phyloP scores from a whole-genome alignment of 1,140 invertebrate genomes.

The Stegodyphus dumicola region DNA sequence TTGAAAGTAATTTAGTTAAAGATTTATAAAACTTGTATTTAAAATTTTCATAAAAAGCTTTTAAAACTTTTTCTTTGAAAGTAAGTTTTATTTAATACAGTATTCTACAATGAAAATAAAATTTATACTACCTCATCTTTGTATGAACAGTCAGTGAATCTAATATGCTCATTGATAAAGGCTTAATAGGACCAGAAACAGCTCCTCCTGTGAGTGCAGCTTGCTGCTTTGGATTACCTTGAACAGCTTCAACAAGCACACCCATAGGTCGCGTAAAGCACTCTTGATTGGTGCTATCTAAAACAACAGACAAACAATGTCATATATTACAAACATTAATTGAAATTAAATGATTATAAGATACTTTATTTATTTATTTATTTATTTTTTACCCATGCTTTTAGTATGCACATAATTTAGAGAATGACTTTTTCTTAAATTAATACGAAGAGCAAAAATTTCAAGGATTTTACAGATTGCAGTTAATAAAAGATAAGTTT shows the following conservation, averaged over 20 bases:
- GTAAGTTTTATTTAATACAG: too few relatives aligned
- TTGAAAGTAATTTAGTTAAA: not conserved
- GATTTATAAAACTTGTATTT: not conserved
- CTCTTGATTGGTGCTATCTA: constrained; percentile 71
- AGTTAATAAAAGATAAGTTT: too few relatives aligned
- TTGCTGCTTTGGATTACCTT: constrained; percentile 73
- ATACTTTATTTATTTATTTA: too few relatives aligned
- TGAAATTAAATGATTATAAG: too few relatives aligned
- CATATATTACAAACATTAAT: too few relatives aligned
- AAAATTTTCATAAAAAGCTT: not conserved
- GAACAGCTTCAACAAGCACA: constrained; percentile 86
- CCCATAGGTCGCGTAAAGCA: constrained; percentile 81
- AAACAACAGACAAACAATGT: constrained; percentile 15
- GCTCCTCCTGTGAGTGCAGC: constrained; percentile 70
- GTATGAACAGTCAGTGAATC: constrained; percentile 97
- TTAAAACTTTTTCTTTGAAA: not conserved
- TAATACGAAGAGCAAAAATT: too few relatives aligned
- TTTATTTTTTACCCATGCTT: too few relatives aligned
- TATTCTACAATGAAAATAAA: not conserved
- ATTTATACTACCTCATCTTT: constrained; percentile 81
- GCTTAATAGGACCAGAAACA: constrained; percentile 78
- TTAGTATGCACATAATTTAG: too few relatives aligned
- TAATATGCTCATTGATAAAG: constrained; percentile 89
- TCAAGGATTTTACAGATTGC: too few relatives aligned
- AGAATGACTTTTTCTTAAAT: too few relatives aligned